Evolutionary conservation across 2,113 vertebrate species (phyloP).

Genomic region (Polypterus bichir): DNA sequence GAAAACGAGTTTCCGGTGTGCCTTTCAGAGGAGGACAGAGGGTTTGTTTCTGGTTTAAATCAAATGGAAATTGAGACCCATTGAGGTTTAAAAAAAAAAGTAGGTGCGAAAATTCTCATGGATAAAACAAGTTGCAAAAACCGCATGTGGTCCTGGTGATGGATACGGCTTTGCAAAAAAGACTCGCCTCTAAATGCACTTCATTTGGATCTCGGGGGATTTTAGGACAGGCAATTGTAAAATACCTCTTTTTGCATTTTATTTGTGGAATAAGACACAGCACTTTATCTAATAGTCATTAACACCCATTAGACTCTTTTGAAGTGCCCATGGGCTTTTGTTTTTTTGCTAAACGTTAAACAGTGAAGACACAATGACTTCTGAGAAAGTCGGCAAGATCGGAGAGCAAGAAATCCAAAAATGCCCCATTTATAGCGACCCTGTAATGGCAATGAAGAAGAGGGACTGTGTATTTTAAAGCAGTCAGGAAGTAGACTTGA

Average conservation of each 20-base stretch:
- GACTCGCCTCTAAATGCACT: constrained; percentile 19
- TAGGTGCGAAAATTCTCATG: constrained; percentile 60
- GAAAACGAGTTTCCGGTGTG: constrained; percentile 2
- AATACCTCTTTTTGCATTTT: constrained; percentile 49
- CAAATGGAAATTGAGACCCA: constrained; percentile 13
- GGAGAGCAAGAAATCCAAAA: constrained; percentile 13
- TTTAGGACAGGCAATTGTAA: constrained; percentile 54
- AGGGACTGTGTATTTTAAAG: constrained; percentile 38
- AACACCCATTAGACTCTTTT: constrained; percentile 83
- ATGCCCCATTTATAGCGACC: constrained; percentile 43
- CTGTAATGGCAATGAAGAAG: constrained; percentile 47
- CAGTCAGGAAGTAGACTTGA: constrained; percentile 62
- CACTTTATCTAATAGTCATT: constrained; percentile 80
- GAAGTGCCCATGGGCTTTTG: constrained; percentile 66
- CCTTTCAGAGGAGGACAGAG: constrained; percentile 34
- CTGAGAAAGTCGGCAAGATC: constrained; percentile 42
- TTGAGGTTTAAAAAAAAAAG: constrained; percentile 3
- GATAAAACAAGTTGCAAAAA: constrained; percentile 27
- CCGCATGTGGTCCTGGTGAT: constrained; percentile 20
- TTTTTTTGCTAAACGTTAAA: constrained; percentile 47
- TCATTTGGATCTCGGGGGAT: constrained; percentile 34
- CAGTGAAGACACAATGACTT: constrained; percentile 62
- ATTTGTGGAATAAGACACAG: constrained; percentile 47
- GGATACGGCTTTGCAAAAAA: not conserved
- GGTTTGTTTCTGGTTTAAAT: constrained; percentile 10